These are phyloP conservation scores for Sebastes alutus DNA, from an alignment of 2,797 vertebrate species.

Conservation along the genomic window DNA sequence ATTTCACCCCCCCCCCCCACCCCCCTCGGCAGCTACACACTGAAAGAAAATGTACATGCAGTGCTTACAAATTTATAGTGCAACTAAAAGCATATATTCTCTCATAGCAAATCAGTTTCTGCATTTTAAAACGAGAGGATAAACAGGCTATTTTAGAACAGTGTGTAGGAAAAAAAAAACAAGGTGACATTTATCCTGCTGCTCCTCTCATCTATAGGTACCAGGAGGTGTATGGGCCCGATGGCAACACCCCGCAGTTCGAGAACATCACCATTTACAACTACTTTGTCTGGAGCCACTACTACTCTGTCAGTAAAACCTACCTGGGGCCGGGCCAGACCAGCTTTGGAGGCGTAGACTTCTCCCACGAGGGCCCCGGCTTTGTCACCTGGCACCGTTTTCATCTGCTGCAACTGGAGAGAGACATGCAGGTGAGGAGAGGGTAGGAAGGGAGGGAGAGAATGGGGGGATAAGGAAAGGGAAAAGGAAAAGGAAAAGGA, in stretches of 20 bases:
- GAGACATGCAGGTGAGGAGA: conserved; percentile 91
- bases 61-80: background rate
- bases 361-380: conserved; percentile 96
- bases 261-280: conserved; percentile 96
- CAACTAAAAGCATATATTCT: background rate
- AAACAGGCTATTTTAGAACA: background rate
- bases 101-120: background rate
- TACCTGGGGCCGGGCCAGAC: conserved; percentile 89
- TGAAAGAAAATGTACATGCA: conserved; percentile 5
- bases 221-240: conserved; percentile 88
- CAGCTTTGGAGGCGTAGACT: conserved; percentile 93
- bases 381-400: conserved; percentile 97
- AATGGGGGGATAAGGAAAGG: no score
- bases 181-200: background rate
- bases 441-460: background rate
- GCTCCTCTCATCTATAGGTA: conserved; percentile 61
- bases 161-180: background rate
- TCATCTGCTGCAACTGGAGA: conserved; percentile 93
- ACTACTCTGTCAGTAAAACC: conserved; percentile 95
- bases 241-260: conserved; percentile 90
- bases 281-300: conserved; percentile 97
- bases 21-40: background rate
- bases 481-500: background rate
- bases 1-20: background rate
- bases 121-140: background rate